Conservation (phyloP, 2,113 vertebrate genomes). For the Danio rerio region DNA sequence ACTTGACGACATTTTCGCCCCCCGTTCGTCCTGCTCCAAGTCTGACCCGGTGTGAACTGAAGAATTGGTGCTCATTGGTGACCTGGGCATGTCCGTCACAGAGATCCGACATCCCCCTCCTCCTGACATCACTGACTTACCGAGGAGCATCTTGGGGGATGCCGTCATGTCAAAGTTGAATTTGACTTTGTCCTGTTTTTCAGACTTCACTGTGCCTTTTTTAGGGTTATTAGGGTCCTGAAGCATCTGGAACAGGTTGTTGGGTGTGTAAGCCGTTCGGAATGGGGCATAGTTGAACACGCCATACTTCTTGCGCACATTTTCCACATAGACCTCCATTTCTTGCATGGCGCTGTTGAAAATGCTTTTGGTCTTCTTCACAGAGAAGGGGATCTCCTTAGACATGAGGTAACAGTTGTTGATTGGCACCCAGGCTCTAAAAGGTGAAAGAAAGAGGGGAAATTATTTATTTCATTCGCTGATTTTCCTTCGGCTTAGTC, state of each 20-base stretch:
- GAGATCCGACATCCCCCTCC: slow-evolving; percentile 87
- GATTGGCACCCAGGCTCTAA: slow-evolving; percentile 97
- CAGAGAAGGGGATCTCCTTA: slow-evolving; percentile 99
- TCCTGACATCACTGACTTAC: slow-evolving; percentile 86
- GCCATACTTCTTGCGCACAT: slow-evolving; percentile 93
- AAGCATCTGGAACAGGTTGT: slow-evolving; percentile 97
- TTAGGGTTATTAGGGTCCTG: slow-evolving; percentile 89
- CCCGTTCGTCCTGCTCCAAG: slow-evolving; percentile 93
- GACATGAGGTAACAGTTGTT: slow-evolving; percentile 99
- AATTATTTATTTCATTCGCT: neutral
- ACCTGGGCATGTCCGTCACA: slow-evolving; percentile 92
- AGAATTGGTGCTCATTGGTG: slow-evolving; percentile 96
- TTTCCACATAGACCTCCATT: slow-evolving; percentile 98
- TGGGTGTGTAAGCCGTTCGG: slow-evolving; percentile 94
- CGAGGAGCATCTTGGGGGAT: slow-evolving; percentile 93
- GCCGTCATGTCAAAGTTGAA: slow-evolving; percentile 96
- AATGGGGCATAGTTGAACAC: slow-evolving; percentile 98
- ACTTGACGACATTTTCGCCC: slow-evolving; percentile 82
- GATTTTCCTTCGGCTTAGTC: no score
- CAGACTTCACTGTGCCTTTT: slow-evolving; percentile 88
- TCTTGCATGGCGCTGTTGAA: slow-evolving; percentile 99
- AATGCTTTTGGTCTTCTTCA: slow-evolving; percentile 99
- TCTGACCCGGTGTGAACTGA: slow-evolving; percentile 97
- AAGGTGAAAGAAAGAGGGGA: slow-evolving; percentile 38
- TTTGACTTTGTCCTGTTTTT: slow-evolving; percentile 94